phyloP scores from a whole-genome alignment of 2,113 vertebrate genomes.

The Mormoops blainvillei region DNA sequence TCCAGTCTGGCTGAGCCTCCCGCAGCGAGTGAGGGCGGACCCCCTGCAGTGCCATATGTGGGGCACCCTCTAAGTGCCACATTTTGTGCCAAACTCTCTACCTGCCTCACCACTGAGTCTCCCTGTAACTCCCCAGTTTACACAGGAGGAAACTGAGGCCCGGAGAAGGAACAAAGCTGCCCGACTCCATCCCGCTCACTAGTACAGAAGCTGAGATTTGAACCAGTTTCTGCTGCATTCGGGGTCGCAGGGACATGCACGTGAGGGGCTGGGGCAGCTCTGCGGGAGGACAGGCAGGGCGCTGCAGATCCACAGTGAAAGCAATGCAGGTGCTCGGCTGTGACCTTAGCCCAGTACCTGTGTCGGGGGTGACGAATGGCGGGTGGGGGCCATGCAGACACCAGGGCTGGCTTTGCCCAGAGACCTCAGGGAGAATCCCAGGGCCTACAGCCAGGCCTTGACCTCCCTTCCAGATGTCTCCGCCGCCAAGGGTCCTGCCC shows the following conservation, averaged over 20 bases:
- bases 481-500: not conserved
- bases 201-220: not conserved
- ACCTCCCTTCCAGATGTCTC: not conserved
- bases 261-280: rapidly evolving
- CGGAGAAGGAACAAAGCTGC: not conserved
- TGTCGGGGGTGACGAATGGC: not conserved
- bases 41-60: rapidly evolving
- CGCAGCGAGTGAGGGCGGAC: rapidly evolving
- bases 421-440: not conserved
- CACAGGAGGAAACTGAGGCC: not conserved
- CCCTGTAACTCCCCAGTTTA: not conserved
- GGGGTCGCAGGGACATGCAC: not conserved
- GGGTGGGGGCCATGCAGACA: too few species aligned
- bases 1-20: not conserved
- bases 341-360: not conserved
- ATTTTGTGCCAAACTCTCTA: not conserved
- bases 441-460: not conserved
- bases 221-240: rapidly evolving
- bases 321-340: not conserved
- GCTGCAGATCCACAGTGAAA: not conserved
- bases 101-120: not conserved
- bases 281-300: not conserved
- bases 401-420: not conserved
- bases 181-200: not conserved
- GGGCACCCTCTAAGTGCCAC: not conserved